Evolutionary conservation across 2,888 invertebrate genomes (phyloP).

Genomic region (Cantharis nigra): DNA sequence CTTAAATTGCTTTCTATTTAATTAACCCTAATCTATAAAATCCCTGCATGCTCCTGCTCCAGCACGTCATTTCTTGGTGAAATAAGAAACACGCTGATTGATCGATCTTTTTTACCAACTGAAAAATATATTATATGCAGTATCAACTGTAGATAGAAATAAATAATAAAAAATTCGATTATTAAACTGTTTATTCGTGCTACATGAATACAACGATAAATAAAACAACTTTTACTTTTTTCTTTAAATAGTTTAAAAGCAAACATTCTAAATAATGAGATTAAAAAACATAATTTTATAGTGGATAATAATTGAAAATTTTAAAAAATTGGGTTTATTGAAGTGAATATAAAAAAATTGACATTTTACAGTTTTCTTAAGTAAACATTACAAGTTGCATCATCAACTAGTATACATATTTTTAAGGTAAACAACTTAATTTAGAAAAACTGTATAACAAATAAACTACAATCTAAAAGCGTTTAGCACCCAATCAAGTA

Average conservation of each 20-base stretch:
- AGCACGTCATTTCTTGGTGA: too few relatives aligned
- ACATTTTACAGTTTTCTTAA: background rate
- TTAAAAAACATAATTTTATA: background rate
- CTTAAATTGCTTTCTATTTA: too few relatives aligned
- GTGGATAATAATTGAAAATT: background rate
- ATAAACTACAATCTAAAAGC: conserved; percentile 18
- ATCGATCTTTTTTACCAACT: too few relatives aligned
- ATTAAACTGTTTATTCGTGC: conserved; percentile 17
- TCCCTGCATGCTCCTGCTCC: too few relatives aligned
- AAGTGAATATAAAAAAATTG: background rate
- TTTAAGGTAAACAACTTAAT: background rate
- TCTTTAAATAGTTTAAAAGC: conserved; percentile 15
- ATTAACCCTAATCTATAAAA: too few relatives aligned
- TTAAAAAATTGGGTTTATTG: background rate
- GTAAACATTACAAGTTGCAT: background rate
- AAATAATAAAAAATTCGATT: background rate
- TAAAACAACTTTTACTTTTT: conserved; percentile 22
- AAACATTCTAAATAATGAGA: conserved; percentile 8
- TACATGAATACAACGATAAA: conserved; percentile 27
- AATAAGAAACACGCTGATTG: too few relatives aligned
- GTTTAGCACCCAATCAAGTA: conserved; percentile 50
- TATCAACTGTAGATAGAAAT: too few relatives aligned
- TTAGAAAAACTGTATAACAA: conserved; percentile 5
- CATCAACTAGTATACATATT: background rate
- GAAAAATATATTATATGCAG: too few relatives aligned